Evolutionary conservation across 2,113 vertebrate species (phyloP).

Genomic region (Prunella fulvescens): DNA sequence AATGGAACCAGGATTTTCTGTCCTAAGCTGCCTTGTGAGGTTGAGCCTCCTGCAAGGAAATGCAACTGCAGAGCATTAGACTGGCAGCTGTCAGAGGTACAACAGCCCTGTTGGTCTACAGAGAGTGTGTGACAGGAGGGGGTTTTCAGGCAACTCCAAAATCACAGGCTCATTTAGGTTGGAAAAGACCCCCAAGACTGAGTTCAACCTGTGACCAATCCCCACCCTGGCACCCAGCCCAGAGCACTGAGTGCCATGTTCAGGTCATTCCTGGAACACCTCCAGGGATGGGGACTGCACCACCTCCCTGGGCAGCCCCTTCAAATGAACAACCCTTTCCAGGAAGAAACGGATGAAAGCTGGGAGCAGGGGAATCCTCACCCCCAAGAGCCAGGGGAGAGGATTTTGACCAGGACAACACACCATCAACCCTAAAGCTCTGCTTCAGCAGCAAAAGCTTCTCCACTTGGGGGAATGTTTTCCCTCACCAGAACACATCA

Average conservation of each 20-base stretch:
- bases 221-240: background rate
- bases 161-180: background rate
- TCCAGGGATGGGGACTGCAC: background rate
- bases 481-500: background rate
- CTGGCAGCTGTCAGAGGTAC: background rate
- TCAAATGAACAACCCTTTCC: background rate
- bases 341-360: background rate
- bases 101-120: background rate
- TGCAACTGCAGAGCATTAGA: background rate
- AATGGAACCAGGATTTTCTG: constrained; percentile 20
- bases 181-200: background rate
- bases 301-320: background rate
- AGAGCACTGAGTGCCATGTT: background rate
- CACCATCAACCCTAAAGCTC: background rate
- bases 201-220: background rate
- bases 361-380: background rate
- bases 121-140: rapidly evolving
- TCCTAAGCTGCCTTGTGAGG: background rate
- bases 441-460: background rate
- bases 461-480: background rate
- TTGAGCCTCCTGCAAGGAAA: background rate
- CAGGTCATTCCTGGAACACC: background rate
- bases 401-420: background rate
- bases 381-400: rapidly evolving
- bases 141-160: background rate